A percentile compares a stretch with the other conserved stretches of the same genome.
Evolutionary conservation across 2,797 vertebrate species (phyloP).

Genomic region (Eulemur coronatus): DNA sequence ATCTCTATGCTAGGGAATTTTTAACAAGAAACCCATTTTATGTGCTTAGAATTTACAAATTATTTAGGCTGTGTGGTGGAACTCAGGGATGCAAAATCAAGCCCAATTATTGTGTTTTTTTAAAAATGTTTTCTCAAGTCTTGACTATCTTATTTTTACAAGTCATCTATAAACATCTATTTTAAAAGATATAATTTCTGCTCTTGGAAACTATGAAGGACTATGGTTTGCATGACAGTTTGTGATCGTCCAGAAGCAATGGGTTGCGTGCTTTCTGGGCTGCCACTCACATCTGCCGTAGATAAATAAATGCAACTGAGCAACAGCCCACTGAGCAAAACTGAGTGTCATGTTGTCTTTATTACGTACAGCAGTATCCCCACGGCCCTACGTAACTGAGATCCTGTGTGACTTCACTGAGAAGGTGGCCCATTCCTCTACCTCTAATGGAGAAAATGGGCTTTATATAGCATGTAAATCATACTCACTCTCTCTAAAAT

Average conservation of each 20-base stretch:
- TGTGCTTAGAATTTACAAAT: neutral
- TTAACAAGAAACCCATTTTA: neutral
- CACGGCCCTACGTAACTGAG: neutral
- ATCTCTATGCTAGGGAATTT: neutral
- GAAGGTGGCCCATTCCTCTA: neutral
- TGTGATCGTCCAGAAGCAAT: neutral
- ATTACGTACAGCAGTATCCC: neutral
- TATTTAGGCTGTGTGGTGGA: neutral
- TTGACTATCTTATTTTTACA: neutral
- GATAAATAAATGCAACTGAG: neutral
- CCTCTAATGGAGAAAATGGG: slow-evolving; percentile 25
- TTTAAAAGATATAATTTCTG: neutral
- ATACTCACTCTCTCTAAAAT: neutral
- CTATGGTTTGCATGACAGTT: too few relatives aligned
- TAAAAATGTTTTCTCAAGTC: neutral
- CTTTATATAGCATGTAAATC: slow-evolving; percentile 43
- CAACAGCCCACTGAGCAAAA: neutral
- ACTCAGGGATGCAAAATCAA: neutral
- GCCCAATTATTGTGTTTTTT: neutral
- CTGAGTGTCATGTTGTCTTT: neutral
- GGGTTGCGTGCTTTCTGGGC: neutral
- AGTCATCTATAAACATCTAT: neutral
- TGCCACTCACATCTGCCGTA: neutral
- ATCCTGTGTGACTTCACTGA: neutral
- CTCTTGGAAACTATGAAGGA: neutral